Evolutionary conservation across 2,113 vertebrate genomes (phyloP).

Genomic region (Thinocorus orbignyianus): DNA sequence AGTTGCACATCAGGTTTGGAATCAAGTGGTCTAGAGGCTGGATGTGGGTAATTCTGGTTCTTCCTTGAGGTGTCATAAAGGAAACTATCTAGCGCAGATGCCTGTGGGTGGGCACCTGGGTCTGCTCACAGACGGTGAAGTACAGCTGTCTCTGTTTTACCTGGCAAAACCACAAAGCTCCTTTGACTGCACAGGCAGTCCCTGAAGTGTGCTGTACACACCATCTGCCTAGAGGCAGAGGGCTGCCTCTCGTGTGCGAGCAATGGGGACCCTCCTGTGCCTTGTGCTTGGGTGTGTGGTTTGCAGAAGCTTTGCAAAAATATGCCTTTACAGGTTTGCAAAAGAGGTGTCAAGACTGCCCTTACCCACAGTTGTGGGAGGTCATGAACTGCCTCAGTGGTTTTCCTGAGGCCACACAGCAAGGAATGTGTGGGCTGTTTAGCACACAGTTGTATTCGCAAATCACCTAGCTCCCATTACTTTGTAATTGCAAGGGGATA

Average conservation of each 20-base stretch:
- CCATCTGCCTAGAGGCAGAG: neutral
- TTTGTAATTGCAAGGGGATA: neutral
- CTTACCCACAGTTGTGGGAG: neutral
- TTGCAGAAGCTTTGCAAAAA: neutral
- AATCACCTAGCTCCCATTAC: neutral
- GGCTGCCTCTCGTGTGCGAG: neutral
- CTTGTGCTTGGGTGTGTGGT: rapidly evolving
- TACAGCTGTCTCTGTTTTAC: neutral
- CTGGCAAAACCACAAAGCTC: neutral
- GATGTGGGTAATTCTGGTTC: neutral
- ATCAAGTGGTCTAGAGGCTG: neutral
- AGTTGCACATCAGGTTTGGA: neutral
- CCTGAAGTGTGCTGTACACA: neutral
- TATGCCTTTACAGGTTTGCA: neutral
- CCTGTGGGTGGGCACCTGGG: neutral
- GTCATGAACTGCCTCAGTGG: neutral
- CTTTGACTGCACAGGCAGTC: neutral
- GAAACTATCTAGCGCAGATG: neutral
- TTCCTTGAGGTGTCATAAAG: neutral
- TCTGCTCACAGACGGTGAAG: neutral
- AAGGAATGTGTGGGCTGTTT: neutral
- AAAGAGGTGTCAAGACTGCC: neutral
- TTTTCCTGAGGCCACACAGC: rapidly evolving
- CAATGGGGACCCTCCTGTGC: rapidly evolving
- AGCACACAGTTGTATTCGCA: rapidly evolving